Base-by-base conservation (phyloP, 2,888 invertebrate genomes). In the Cylloceria caligata region DNA sequence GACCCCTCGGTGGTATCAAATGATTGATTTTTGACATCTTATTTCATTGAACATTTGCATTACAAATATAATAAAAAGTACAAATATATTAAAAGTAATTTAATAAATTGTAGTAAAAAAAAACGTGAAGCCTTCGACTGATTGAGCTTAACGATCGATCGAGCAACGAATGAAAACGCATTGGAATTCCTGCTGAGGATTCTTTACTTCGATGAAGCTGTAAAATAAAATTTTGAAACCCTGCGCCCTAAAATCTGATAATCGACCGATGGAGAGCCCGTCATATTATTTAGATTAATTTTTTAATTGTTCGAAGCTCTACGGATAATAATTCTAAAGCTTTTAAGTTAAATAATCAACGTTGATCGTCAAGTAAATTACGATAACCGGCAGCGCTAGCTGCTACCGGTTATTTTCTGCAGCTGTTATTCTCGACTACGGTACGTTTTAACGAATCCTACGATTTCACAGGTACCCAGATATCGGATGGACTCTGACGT, bases 401-500 rank as follows among this genome's bases (percentile, higher is more conserved):
- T 57, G 30, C 16, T 11, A 19, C 34, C 19, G 19, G 36, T 19
- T 34, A 16, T 34, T 60, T 5, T 16, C 16, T 0, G 34, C 3
- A 34, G 27, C 11, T 7, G 9, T 34, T 0, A 60, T 42, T 71
- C n/a, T 30, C 55, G 27, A 49, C 55, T 21, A 39, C 34, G n/a
- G n/a, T 30, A 30, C 11, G 39, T 42, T 45, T 42, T 57, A 13
- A 4, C 27, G 16, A 42, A 16, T 21, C n/a, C 36, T 39, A 49
- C 55, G 55, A 69, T 69, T 69, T 69, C 16, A 39, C 47, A 69
- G 36, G 55, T 55, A 36, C 36, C 13, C 6, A 27, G 55, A 60
- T 60, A 60, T 60, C 36, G 60, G 30, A 57, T 13, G 57, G 30
- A 60, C 57, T 30, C 45, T 30, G 60, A 72, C n/a, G 19, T 72